Conservation (phyloP, 2,888 invertebrate species). For the Branchinecta sandiegonensis region DNA sequence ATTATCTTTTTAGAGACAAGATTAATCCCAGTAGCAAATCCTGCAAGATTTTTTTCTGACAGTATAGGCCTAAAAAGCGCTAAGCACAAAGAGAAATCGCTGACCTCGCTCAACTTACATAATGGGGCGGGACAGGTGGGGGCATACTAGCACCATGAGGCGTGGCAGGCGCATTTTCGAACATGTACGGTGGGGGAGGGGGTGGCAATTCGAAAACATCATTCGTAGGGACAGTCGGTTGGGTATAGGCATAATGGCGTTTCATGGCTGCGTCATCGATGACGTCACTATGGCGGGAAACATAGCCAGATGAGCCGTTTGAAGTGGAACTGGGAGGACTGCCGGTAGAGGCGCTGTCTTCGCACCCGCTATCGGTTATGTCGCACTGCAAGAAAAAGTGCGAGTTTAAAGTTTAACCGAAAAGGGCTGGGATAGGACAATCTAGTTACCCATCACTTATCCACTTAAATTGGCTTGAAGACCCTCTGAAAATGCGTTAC, state of each 20-base stretch:
- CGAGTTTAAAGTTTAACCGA: too few species aligned
- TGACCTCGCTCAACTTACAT: background rate
- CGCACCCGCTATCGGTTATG: conserved; percentile 3
- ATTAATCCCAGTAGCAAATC: too few species aligned
- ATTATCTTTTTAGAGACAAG: too few species aligned
- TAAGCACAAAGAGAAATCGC: too few species aligned
- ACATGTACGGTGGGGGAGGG: background rate
- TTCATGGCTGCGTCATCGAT: background rate
- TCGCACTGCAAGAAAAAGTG: background rate
- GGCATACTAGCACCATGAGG: background rate
- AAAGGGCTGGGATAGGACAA: too few species aligned
- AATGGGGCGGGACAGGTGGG: background rate
- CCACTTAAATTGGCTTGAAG: too few species aligned
- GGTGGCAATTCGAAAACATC: background rate
- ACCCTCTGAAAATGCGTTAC: too few species aligned
- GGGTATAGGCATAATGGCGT: background rate
- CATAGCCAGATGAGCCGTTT: conserved; percentile 6
- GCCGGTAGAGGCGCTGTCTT: conserved; percentile 9
- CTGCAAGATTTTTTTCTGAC: too few species aligned
- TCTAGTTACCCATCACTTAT: too few species aligned
- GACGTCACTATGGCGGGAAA: conserved; percentile 3
- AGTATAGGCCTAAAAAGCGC: too few species aligned
- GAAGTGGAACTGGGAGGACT: conserved; percentile 7
- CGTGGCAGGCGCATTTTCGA: background rate
- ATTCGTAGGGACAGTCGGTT: conserved; percentile 1